These are phyloP conservation scores for Eubasilissa splendida DNA, from an alignment of 2,888 invertebrate genomes.

Conservation along the genomic window DNA sequence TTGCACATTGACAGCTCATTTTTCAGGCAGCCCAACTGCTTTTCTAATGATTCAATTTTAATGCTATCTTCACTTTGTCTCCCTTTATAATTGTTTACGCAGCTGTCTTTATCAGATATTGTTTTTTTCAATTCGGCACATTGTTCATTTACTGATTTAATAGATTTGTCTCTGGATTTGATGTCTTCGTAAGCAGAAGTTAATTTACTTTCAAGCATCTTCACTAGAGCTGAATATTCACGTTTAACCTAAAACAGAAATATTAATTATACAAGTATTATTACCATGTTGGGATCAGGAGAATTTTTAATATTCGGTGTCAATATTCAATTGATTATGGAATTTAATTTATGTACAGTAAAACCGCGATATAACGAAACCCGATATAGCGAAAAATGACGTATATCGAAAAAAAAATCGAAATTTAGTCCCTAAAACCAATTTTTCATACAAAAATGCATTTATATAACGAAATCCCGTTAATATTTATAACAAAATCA, in stretches of 20 bases:
- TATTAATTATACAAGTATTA: too few relatives aligned
- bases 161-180: constrained; percentile 68
- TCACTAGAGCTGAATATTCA: constrained; percentile 71
- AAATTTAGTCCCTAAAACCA: too few relatives aligned
- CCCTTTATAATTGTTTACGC: constrained; percentile 58
- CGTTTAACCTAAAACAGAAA: constrained; percentile 65
- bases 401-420: too few relatives aligned
- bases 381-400: too few relatives aligned
- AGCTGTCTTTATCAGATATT: constrained; percentile 63
- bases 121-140: constrained; percentile 67
- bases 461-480: too few relatives aligned
- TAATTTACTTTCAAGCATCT: constrained; percentile 73
- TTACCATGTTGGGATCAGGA: too few relatives aligned
- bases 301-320: too few relatives aligned
- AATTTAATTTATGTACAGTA: too few relatives aligned
- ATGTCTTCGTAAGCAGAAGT: constrained; percentile 71
- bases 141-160: constrained; percentile 69
- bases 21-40: constrained; percentile 64
- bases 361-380: too few relatives aligned
- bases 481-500: too few relatives aligned
- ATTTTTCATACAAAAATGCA: too few relatives aligned
- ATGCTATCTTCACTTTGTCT: constrained; percentile 41
- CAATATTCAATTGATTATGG: too few relatives aligned
- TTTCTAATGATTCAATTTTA: constrained; percentile 60
- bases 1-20: constrained; percentile 65